These are phyloP conservation scores for Aromia moschata DNA, from an alignment of 2,888 invertebrate species.

Conservation along the genomic window DNA sequence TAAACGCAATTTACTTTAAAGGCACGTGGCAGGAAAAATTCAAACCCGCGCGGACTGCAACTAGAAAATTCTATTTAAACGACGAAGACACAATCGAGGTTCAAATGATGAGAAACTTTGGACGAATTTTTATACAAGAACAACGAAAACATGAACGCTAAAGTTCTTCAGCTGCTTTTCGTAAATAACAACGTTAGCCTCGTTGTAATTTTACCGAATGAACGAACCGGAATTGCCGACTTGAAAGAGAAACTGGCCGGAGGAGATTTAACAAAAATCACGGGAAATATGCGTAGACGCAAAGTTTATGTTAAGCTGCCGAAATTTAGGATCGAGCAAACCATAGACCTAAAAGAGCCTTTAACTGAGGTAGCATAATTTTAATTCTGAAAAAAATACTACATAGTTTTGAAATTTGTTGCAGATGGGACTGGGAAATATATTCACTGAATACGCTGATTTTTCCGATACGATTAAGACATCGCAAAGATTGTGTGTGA, in stretches of 20 bases:
- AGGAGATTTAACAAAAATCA: too few relatives aligned
- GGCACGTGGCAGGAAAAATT: slow-evolving; percentile 78
- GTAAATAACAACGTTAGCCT: slow-evolving; percentile 74
- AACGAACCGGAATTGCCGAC: too few relatives aligned
- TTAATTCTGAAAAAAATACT: too few relatives aligned
- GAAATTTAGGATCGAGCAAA: too few relatives aligned
- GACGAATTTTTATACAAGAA: slow-evolving; percentile 66
- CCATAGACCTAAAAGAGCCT: too few relatives aligned
- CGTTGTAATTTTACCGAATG: slow-evolving; percentile 77
- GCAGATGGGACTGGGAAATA: slow-evolving; percentile 76
- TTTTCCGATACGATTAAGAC: slow-evolving; percentile 71
- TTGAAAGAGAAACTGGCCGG: slow-evolving; percentile 71
- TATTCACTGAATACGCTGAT: slow-evolving; percentile 72
- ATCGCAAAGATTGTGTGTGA: slow-evolving; percentile 67
- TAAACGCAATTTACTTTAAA: slow-evolving; percentile 95
- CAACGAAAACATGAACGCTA: slow-evolving; percentile 66
- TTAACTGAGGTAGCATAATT: too few relatives aligned
- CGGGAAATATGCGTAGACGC: too few relatives aligned
- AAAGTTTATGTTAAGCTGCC: too few relatives aligned
- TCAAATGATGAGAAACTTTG: slow-evolving; percentile 77
- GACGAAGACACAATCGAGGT: slow-evolving; percentile 69
- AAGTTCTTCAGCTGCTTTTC: slow-evolving; percentile 78
- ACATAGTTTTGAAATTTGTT: too few relatives aligned
- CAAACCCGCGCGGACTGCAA: slow-evolving; percentile 65
- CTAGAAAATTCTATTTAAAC: slow-evolving; percentile 76